phyloP scores from a whole-genome alignment of 2,113 vertebrate genomes.

The Cyprinodon tularosa region DNA sequence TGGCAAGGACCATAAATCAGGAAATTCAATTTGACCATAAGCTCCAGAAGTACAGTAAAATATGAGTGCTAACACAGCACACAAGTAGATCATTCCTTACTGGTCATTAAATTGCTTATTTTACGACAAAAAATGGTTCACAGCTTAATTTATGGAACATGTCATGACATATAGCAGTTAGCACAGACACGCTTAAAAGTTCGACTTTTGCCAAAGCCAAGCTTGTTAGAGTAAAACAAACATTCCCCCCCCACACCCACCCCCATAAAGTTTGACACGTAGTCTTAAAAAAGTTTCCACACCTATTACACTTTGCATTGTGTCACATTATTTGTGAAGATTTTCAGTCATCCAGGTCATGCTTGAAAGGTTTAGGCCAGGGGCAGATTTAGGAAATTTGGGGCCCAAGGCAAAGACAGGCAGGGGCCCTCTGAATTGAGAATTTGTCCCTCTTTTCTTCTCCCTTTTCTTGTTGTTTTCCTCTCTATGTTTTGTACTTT shows the following conservation, averaged over 20 bases:
- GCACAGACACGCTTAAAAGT: neutral
- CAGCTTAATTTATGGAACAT: constrained; percentile 9
- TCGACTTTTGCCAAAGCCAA: neutral
- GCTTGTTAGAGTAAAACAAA: neutral
- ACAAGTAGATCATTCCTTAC: constrained; percentile 62
- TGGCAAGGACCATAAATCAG: constrained; percentile 74
- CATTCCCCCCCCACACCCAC: too few relatives aligned
- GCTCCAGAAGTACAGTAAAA: constrained; percentile 69
- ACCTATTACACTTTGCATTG: too few relatives aligned
- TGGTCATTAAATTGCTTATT: constrained; percentile 38
- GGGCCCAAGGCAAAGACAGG: too few relatives aligned
- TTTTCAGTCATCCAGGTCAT: too few relatives aligned
- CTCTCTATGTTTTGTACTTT: too few relatives aligned
- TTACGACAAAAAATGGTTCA: constrained; percentile 32
- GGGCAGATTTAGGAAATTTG: too few relatives aligned
- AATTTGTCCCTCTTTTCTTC: too few relatives aligned
- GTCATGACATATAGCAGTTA: neutral
- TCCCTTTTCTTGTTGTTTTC: too few relatives aligned
- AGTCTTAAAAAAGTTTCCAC: too few relatives aligned
- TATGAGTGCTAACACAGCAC: constrained; percentile 62
- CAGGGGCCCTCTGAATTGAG: too few relatives aligned
- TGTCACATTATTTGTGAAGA: too few relatives aligned
- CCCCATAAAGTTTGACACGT: too few relatives aligned
- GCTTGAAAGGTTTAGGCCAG: neutral
- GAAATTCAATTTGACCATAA: constrained; percentile 80